Base-by-base conservation (phyloP, 1,140 invertebrate species). In the Nomia melanderi region DNA sequence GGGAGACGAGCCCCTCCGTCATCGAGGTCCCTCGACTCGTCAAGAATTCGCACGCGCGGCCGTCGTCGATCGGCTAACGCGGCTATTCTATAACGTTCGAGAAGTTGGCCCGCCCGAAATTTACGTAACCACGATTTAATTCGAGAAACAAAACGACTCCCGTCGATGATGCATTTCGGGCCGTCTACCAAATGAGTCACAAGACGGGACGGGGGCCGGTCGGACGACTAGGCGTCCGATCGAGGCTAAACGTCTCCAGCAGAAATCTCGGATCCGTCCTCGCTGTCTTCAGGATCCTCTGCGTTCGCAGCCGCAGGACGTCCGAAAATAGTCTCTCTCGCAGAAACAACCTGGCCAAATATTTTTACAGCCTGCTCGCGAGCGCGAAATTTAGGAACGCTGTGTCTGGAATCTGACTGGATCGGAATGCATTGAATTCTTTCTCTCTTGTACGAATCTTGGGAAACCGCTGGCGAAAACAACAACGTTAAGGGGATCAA, bases 71-170 rank as follows among this genome's bases (percentile, higher is more conserved):
- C 47, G n/a, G 47, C 47, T 50, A 50, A n/a, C 54, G 41, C n/a
- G 31, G 33, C 33, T 20, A 50, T 17, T 50, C 47, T 50, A 50
- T 50, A 50, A n/a, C 47, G 47, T 29, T 44, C 41, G 25, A 50
- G 3, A 11, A 20, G 1, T 66, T 74, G 72, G 72, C 72, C 44
- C 50, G 72, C 6, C 27, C 47, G 2, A 74, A 66, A 74, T 66
- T 73, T 74, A 74, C 72, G 72, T 54, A 74, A 74, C 60, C 31
- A 0, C 14, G 33, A 8, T 72, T 63, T 63, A 72, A 63, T 72
- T 72, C 44, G 36, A 44, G 72, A 65, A 74, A 41, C 31, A 25
- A n/a, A 4, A 12, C 7, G 23, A 5, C 6, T 50, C 47, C 20
- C 14, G 54, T 0, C 59, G 33, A 39, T 39, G 33, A 50, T 50